Conservation (phyloP, 2,797 vertebrate species). For the Syncerus caffer region DNA sequence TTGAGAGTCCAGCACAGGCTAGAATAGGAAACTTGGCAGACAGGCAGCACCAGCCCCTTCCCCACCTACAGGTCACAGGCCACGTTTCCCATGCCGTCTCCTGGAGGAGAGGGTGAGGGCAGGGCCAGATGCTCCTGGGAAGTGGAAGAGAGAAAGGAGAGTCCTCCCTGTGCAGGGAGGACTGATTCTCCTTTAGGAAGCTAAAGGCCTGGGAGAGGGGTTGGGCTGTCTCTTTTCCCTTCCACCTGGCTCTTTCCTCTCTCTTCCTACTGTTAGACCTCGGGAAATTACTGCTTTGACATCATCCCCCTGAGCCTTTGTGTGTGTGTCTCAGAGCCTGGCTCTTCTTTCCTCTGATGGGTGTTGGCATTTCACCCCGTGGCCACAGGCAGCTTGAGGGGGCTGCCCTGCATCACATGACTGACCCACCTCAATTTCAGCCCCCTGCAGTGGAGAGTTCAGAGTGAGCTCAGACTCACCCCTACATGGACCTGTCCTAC, state of each 20-base stretch:
- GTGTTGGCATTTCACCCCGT: not conserved
- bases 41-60: not conserved
- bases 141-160: no score
- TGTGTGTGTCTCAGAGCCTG: no score
- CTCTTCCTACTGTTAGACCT: not conserved
- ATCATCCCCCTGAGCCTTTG: not conserved
- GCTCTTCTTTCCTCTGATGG: not conserved
- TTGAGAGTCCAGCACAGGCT: not conserved
- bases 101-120: not conserved
- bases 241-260: not conserved
- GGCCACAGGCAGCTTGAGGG: not conserved
- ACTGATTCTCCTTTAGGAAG: not conserved
- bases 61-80: accelerated
- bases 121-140: not conserved
- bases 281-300: not conserved
- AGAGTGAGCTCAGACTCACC: not conserved
- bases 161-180: not conserved
- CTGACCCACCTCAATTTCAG: not conserved
- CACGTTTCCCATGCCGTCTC: not conserved
- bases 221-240: not conserved
- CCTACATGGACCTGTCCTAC: not conserved
- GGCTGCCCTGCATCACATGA: accelerated
- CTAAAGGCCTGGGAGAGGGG: not conserved
- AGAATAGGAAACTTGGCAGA: accelerated
- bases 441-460: no score